Percentiles rank a stretch among this genome's conserved stretches.
Conservation (phyloP, 2,113 vertebrate species). For the Heteronetta atricapilla region DNA sequence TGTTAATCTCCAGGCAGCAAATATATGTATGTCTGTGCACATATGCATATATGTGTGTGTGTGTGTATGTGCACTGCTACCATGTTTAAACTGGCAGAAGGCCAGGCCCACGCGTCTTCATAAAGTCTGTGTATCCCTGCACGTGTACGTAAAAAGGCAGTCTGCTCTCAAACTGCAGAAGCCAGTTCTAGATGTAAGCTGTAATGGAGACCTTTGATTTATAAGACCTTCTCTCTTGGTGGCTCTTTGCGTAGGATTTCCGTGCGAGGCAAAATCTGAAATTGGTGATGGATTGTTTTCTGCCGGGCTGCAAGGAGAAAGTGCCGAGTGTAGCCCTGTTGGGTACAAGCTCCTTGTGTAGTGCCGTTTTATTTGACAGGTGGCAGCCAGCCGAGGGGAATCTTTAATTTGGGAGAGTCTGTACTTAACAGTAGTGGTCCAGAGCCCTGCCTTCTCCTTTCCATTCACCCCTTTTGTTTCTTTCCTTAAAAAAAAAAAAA, state of each 20-base stretch:
- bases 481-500: background rate
- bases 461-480: background rate
- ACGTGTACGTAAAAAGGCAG: fast-evolving
- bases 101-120: background rate
- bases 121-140: background rate
- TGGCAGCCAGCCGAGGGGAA: background rate
- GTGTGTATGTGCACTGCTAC: background rate
- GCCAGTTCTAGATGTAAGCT: background rate
- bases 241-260: background rate
- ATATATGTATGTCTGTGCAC: background rate
- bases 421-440: background rate
- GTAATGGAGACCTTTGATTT: background rate
- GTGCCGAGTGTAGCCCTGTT: background rate
- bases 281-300: conserved; percentile 13
- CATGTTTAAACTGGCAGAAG: background rate
- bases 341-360: background rate
- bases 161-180: background rate
- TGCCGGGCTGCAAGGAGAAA: background rate
- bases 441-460: background rate
- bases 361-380: background rate
- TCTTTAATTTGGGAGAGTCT: background rate
- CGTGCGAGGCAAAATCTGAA: background rate
- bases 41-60: background rate
- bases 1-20: background rate
- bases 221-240: background rate